phyloP scores from a whole-genome alignment of 2,888 invertebrate genomes.

The Calephelis perditalis region DNA sequence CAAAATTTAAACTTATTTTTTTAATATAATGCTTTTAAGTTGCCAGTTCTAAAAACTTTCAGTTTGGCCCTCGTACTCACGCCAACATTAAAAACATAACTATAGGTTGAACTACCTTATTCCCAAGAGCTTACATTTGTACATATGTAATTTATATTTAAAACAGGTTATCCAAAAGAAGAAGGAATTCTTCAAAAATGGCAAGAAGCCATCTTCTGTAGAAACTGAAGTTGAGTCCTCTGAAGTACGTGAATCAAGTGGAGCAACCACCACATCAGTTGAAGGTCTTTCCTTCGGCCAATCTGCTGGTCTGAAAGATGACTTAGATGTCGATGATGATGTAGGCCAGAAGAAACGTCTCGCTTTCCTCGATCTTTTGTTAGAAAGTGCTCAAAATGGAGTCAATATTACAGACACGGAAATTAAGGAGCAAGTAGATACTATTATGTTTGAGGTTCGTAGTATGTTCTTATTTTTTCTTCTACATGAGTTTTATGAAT shows the following conservation, averaged over 20 bases:
- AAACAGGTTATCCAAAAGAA: slow-evolving; percentile 82
- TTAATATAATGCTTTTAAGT: no score
- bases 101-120: no score
- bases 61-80: no score
- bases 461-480: no score
- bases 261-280: slow-evolving; percentile 55
- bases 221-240: slow-evolving; percentile 39
- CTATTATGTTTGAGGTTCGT: slow-evolving; percentile 90
- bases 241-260: slow-evolving; percentile 28
- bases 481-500: no score
- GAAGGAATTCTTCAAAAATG: slow-evolving; percentile 85
- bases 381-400: slow-evolving; percentile 87
- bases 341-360: slow-evolving; percentile 89
- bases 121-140: background rate
- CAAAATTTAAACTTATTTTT: no score
- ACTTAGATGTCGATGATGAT: slow-evolving; percentile 89
- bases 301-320: slow-evolving; percentile 85
- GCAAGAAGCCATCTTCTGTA: slow-evolving; percentile 68
- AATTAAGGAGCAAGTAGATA: slow-evolving; percentile 90
- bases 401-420: slow-evolving; percentile 85
- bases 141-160: background rate
- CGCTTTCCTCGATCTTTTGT: slow-evolving; percentile 91
- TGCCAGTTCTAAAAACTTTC: no score
- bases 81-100: no score
- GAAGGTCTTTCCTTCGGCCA: slow-evolving; percentile 86